Evolutionary conservation across 2,888 invertebrate genomes (phyloP), one percentile per base, ranked within the genome.

Genomic region (Abrostola triplasia): DNA sequence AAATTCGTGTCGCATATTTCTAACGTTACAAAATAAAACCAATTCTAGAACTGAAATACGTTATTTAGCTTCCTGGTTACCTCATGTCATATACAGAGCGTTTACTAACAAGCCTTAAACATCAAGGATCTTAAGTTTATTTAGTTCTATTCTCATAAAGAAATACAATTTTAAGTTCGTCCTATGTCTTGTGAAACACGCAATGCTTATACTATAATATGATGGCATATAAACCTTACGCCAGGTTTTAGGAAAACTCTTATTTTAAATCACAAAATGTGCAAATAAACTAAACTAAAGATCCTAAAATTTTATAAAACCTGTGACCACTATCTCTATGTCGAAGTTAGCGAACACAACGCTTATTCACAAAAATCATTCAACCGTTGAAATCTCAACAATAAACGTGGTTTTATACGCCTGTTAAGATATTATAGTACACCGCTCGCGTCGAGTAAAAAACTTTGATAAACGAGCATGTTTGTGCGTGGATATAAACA

Each of bases 281-380:
- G 44, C 44, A 6, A 44, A 44, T 44, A 47, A 47, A 9, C 24
- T 47, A 9, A 24, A 24, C 1, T 1, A 24, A 24, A 2, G 24
- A 24, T 24, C 24, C 24, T 24, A 24, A 24, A 24, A 4, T 24
- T 24, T 24, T 4, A 24, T 24, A 24, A 24, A 24, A 44, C 12
- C 13, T 24, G 24, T 47, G 13, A 24, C 6, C 12, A 10, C 44
- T 13, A 24, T 47, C 35, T 12, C 40, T 38, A 57, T 58, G 49
- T 38, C 10, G 35, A 53, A 58, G 1, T 52, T 48, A 9, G 12
- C 41, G 49, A 63, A 59, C 62, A 53, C 7, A 49, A 55, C 35
- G 54, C 35, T 53, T 59, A 74, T 70, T 71, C 56, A 59, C 36
- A 10, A 37, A 64, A 64, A 11, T 35, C 42, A 48, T 44, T 64